These are phyloP conservation scores for Epinotia brunnichana DNA, from an alignment of 2,888 invertebrate genomes.

Conservation along the genomic window DNA sequence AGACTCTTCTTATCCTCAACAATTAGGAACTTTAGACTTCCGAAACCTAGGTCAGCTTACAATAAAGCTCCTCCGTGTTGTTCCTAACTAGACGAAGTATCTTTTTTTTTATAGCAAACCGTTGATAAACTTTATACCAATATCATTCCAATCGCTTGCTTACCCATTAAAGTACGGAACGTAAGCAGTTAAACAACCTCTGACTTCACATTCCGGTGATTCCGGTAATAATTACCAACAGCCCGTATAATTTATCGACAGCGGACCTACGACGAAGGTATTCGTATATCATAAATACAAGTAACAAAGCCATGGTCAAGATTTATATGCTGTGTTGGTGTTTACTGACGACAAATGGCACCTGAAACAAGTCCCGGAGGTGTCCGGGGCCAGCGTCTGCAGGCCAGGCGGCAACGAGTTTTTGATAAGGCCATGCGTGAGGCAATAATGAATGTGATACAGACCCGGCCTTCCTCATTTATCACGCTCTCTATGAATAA, in stretches of 20 bases:
- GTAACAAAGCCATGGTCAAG: conserved; percentile 66
- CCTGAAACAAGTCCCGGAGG: conserved; percentile 70
- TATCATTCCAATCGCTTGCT: conserved; percentile 25
- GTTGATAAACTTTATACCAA: conserved; percentile 21
- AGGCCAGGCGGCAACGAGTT: conserved; percentile 74
- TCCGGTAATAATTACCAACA: conserved; percentile 57
- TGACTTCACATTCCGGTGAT: conserved; percentile 45
- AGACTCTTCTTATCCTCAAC: too few relatives aligned
- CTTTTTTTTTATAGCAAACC: neutral
- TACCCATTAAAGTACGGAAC: conserved; percentile 30
- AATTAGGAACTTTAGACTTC: too few relatives aligned
- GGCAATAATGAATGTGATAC: conserved; percentile 81
- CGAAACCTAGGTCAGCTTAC: too few relatives aligned
- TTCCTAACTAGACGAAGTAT: too few relatives aligned
- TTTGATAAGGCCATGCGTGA: conserved; percentile 78
- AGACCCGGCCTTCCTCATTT: conserved; percentile 75
- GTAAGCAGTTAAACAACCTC: conserved; percentile 43
- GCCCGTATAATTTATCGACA: conserved; percentile 57
- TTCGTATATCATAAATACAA: conserved; percentile 65
- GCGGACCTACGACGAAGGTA: conserved; percentile 48
- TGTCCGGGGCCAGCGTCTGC: conserved; percentile 65
- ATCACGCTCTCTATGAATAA: conserved; percentile 80
- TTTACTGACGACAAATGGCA: conserved; percentile 72
- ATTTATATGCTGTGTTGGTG: conserved; percentile 72
- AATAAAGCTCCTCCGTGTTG: too few relatives aligned